A percentile compares a stretch with the other conserved stretches of the same genome.
These are phyloP conservation scores for Aricia artaxerxes DNA, from an alignment of 2,888 invertebrate genomes.

Conservation along the genomic window DNA sequence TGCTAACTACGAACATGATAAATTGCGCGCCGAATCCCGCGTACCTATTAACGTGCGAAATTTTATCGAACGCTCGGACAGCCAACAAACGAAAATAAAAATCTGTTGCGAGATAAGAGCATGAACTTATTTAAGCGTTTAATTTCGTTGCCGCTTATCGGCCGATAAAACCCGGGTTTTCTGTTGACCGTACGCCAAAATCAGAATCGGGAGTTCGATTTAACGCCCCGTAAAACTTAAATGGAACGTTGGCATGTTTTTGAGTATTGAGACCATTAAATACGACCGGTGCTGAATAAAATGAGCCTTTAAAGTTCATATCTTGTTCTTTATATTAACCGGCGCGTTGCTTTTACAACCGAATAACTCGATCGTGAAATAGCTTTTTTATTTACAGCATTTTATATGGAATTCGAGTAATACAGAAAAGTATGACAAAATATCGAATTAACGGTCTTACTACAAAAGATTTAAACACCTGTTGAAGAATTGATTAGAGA, in stretches of 20 bases:
- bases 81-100: conserved; percentile 11
- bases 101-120: conserved; percentile 4
- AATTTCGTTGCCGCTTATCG: not conserved
- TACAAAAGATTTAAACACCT: too few relatives aligned
- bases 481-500: too few relatives aligned
- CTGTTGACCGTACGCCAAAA: conserved; percentile 38
- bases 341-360: not conserved
- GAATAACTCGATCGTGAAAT: not conserved
- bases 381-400: not conserved
- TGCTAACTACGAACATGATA: conserved; percentile 33
- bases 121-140: conserved; percentile 16
- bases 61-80: conserved; percentile 34
- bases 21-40: conserved; percentile 34
- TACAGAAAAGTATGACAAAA: not conserved
- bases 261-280: conserved; percentile 35
- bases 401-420: not conserved
- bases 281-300: conserved; percentile 27
- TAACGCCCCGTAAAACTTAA: conserved; percentile 45
- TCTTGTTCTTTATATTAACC: conserved; percentile 19
- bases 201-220: conserved; percentile 45
- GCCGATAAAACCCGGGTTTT: conserved; percentile 9
- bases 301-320: conserved; percentile 26
- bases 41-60: conserved; percentile 37
- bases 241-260: conserved; percentile 40
- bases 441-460: not conserved